A percentile compares a stretch with the other conserved stretches of the same genome.
These are phyloP conservation scores for Oscheius sp. DNA, from an alignment of 2,888 invertebrate genomes.

Conservation along the genomic window DNA sequence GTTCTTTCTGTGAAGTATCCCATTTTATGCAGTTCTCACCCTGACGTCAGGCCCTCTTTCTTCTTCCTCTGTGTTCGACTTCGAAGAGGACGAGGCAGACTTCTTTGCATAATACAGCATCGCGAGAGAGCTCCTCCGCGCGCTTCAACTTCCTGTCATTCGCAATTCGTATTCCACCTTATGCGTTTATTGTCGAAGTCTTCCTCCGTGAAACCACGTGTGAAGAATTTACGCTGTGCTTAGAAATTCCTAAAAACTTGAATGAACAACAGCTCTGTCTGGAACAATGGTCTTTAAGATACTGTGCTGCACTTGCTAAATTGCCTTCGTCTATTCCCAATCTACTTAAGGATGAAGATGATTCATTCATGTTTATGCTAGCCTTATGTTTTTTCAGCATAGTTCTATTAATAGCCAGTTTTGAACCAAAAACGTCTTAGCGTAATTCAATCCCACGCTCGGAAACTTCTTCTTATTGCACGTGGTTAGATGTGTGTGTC, in stretches of 20 bases:
- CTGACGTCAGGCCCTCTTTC: conserved; percentile 11
- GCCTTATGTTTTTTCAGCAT: neutral
- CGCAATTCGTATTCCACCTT: conserved; percentile 10
- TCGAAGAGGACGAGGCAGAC: neutral
- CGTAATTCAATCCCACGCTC: conserved; percentile 17
- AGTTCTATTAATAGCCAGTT: neutral
- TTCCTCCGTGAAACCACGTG: no score
- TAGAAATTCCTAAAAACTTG: no score
- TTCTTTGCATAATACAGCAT: conserved; percentile 32
- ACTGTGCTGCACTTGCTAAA: no score
- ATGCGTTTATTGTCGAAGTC: no score
- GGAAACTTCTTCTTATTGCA: no score
- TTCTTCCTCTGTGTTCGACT: neutral
- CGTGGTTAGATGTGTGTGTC: no score
- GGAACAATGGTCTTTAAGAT: no score
- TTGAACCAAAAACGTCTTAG: conserved; percentile 14
- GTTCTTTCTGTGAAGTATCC: neutral
- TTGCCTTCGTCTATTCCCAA: no score
- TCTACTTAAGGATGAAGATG: no score
- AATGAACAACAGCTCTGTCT: no score
- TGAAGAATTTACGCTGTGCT: no score
- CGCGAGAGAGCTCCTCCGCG: neutral
- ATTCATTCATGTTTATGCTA: no score
- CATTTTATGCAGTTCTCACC: conserved; percentile 13
- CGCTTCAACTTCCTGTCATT: conserved; percentile 13